A percentile compares a stretch with the other conserved stretches of the same genome.
Evolutionary conservation across 2,797 vertebrate genomes (phyloP).

Genomic region (Mastacembelus armatus): DNA sequence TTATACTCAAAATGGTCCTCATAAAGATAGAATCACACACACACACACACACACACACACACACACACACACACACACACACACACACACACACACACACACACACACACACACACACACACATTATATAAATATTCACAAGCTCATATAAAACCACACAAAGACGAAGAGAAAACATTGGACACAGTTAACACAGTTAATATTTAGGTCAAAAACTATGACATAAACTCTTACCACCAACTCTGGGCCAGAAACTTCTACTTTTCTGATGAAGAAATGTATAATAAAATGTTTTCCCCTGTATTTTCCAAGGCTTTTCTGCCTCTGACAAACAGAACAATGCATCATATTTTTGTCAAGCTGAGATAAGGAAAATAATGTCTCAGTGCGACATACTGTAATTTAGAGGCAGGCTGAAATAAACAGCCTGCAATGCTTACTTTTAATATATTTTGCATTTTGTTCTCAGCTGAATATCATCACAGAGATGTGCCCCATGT

Average conservation of each 20-base stretch:
- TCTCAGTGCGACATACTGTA: not conserved
- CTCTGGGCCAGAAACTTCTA: not conserved
- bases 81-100: too few relatives aligned
- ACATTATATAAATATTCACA: not conserved
- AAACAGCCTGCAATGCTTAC: not conserved
- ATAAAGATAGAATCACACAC: too few relatives aligned
- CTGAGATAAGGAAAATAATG: not conserved
- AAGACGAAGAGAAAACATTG: too few relatives aligned
- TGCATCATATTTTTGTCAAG: not conserved
- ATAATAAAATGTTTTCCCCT: not conserved
- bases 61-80: too few relatives aligned
- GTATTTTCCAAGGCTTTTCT: not conserved
- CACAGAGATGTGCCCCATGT: too few relatives aligned
- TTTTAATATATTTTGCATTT: not conserved
- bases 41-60: too few relatives aligned
- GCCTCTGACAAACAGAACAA: not conserved
- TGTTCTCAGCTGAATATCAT: not conserved
- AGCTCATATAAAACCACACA: not conserved
- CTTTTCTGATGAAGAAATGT: not conserved
- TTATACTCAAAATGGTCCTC: too few relatives aligned
- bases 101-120: too few relatives aligned
- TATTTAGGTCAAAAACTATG: conserved; percentile 24
- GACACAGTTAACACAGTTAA: not conserved
- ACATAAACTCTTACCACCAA: too few relatives aligned
- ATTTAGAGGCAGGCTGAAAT: not conserved